Evolutionary conservation across 1,140 invertebrate species (phyloP), one percentile per base, ranked within the genome.

Genomic region (Amphibalanus amphitrite): DNA sequence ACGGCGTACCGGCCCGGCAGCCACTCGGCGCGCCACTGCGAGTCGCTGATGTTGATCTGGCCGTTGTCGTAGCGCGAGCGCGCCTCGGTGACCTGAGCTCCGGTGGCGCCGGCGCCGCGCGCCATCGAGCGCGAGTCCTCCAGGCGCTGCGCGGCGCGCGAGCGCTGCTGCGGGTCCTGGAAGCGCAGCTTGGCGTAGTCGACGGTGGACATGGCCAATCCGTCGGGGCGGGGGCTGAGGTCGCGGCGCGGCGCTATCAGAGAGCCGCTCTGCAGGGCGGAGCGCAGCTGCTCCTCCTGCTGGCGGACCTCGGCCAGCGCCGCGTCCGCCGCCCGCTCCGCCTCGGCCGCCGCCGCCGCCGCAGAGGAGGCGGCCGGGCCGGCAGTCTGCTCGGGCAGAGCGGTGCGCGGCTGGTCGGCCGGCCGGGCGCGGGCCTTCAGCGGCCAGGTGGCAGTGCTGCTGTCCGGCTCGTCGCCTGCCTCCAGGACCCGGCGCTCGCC

Each of bases 181-280:
- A 86, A 87, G 20, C 86, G 81, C 10, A 83, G 84, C 77, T 88
- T 88, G 29, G 86, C 85, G 75, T 86, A 87, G 76, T 87, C 85
- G 13, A 87, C 85, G 0, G 85, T 77, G 0, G 86, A 87, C 76
- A 82, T 75, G 74, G 69, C 67, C 71, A 6, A 74, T 72, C 29
- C 82, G 71, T 88, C 87, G 20, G 84, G 30, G 73, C 73, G 73
- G 76, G 76, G 71, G 72, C 75, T 72, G 74, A 67, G 68, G 71
- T 20, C n/a, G 70, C 69, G 47, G 67, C 47, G 72, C 40, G 30
- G 65, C 30, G 68, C 26, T 26, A 59, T 40, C 70, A 4, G 30
- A 25, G 15, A 67, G 70, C 47, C 28, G n/a, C 38, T 72, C 47
- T 64, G 33, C 72, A 67, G 65, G 47, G 68, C 15, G 8, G 70